Evolutionary conservation across 2,888 invertebrate genomes (phyloP).

Genomic region (Steinernema hermaphroditum): DNA sequence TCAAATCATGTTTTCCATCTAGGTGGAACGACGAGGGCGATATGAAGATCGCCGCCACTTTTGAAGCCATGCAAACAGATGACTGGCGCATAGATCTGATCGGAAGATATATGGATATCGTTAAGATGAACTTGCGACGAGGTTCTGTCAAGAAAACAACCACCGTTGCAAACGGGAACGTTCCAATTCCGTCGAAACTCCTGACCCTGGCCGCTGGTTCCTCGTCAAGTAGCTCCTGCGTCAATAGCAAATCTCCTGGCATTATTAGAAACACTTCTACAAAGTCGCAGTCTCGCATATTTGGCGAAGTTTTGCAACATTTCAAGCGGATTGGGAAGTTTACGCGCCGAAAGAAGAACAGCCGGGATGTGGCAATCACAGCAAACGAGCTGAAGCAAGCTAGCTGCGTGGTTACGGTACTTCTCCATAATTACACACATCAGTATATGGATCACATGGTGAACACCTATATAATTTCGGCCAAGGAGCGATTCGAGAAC

Average conservation of each 20-base stretch:
- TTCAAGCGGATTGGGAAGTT: slow-evolving; percentile 37
- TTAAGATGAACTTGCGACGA: slow-evolving; percentile 54
- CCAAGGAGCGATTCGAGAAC: slow-evolving; percentile 46
- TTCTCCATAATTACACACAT: slow-evolving; percentile 55
- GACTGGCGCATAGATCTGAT: slow-evolving; percentile 51
- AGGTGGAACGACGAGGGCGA: slow-evolving; percentile 57
- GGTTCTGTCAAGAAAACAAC: slow-evolving; percentile 43
- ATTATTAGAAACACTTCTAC: neutral
- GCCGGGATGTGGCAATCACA: slow-evolving; percentile 27
- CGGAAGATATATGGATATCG: slow-evolving; percentile 61
- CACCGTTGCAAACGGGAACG: slow-evolving; percentile 38
- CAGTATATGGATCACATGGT: slow-evolving; percentile 62
- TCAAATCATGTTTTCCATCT: slow-evolving; percentile 5
- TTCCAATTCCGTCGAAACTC: slow-evolving; percentile 36
- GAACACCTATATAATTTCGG: slow-evolving; percentile 58
- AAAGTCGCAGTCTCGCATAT: slow-evolving; percentile 34
- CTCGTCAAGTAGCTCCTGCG: neutral
- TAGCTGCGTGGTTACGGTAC: slow-evolving; percentile 58
- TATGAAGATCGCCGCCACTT: slow-evolving; percentile 40
- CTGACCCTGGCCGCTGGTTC: slow-evolving; percentile 39
- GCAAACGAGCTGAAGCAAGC: slow-evolving; percentile 52
- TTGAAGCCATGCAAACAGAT: slow-evolving; percentile 48
- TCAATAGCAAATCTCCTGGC: neutral
- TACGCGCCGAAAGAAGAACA: slow-evolving; percentile 28
- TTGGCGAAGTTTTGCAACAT: slow-evolving; percentile 42